A percentile compares a stretch with the other conserved stretches of the same genome.
phyloP scores from a whole-genome alignment of 2,797 vertebrate genomes.

The Mastacembelus armatus region DNA sequence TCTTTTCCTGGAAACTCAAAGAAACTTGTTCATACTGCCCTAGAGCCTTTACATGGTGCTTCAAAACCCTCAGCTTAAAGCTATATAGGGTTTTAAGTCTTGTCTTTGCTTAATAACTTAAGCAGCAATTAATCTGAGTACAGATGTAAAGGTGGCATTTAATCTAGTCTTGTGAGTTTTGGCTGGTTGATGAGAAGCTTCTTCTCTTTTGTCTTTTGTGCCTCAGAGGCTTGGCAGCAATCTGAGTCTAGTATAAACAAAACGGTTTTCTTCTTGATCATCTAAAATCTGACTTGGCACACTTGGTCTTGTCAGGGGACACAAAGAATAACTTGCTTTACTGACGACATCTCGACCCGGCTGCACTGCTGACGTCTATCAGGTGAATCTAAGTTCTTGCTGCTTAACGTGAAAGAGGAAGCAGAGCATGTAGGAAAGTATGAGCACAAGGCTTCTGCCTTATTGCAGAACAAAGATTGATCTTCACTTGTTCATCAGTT shows the following conservation, averaged over 20 bases:
- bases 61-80: constrained; percentile 3
- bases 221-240: constrained; percentile 31
- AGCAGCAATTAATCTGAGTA: constrained; percentile 14
- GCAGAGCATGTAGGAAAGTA: background rate
- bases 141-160: constrained; percentile 12
- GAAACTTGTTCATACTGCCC: constrained; percentile 12
- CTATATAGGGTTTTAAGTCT: constrained; percentile 6
- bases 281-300: constrained; percentile 37
- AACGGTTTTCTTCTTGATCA: background rate
- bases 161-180: background rate
- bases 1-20: constrained; percentile 46
- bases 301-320: constrained; percentile 17
- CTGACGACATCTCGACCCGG: constrained; percentile 16
- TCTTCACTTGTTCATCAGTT: too few species aligned
- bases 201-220: constrained; percentile 20
- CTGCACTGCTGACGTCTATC: constrained; percentile 25
- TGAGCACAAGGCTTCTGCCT: background rate
- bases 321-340: constrained; percentile 35
- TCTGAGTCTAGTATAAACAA: constrained; percentile 12
- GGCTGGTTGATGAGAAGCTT: constrained; percentile 6
- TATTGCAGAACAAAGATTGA: too few species aligned
- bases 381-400: constrained; percentile 31
- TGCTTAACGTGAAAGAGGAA: constrained; percentile 4
- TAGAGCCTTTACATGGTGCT: constrained; percentile 29
- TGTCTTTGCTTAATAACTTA: background rate